Evolutionary conservation across 1,140 invertebrate species (phyloP).

Genomic region (Drosophila ananassae): DNA sequence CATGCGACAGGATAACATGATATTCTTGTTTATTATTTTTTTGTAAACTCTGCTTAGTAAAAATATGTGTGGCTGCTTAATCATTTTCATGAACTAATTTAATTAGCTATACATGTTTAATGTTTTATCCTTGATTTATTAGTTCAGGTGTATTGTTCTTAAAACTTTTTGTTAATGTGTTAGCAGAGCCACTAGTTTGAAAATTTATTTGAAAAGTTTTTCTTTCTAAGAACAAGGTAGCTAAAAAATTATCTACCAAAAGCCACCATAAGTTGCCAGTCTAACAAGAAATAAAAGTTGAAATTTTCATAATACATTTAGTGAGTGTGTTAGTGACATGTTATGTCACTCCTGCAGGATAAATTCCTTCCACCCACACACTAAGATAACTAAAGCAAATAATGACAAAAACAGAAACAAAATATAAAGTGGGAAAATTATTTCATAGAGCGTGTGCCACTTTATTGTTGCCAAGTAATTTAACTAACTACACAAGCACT

Average conservation of each 20-base stretch:
- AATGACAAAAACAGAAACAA: neutral
- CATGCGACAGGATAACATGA: constrained; percentile 11
- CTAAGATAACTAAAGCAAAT: constrained; percentile 9
- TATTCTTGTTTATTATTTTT: constrained; percentile 24
- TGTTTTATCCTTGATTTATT: neutral
- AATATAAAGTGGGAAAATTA: constrained; percentile 49
- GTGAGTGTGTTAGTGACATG: constrained; percentile 49
- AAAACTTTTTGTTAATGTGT: constrained; percentile 30
- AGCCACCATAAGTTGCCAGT: constrained; percentile 27
- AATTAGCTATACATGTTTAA: neutral
- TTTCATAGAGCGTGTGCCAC: constrained; percentile 71
- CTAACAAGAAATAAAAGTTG: constrained; percentile 54
- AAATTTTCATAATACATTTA: constrained; percentile 76
- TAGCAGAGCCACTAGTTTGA: constrained; percentile 17
- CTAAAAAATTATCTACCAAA: neutral
- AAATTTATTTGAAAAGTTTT: constrained; percentile 44
- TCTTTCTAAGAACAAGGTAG: constrained; percentile 36
- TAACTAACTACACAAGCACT: constrained; percentile 64
- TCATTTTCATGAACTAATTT: neutral
- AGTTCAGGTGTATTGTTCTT: neutral
- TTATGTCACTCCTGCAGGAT: constrained; percentile 38
- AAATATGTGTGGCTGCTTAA: neutral
- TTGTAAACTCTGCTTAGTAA: neutral
- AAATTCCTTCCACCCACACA: constrained; percentile 40
- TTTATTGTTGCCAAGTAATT: constrained; percentile 83